phyloP scores from a whole-genome alignment of 2,888 invertebrate species.

The Cerceris ruficornis region DNA sequence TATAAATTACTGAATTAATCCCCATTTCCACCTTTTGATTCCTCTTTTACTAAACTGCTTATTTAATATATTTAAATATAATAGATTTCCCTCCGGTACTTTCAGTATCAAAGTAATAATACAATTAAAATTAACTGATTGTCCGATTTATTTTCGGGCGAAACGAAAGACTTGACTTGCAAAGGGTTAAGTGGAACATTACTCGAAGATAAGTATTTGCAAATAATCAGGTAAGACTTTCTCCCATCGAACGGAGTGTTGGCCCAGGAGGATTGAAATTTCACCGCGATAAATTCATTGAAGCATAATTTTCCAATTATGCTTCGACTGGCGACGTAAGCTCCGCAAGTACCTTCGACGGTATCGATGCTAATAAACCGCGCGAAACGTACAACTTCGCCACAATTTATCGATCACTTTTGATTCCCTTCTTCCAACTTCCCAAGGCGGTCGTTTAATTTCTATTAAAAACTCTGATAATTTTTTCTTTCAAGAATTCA shows the following conservation, averaged over 20 bases:
- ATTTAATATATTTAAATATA: too few relatives aligned
- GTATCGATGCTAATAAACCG: constrained; percentile 32
- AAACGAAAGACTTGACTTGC: background rate
- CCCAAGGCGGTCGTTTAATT: constrained; percentile 4
- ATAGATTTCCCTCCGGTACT: too few relatives aligned
- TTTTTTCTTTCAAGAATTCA: background rate
- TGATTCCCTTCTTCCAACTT: constrained; percentile 29
- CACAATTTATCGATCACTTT: constrained; percentile 23
- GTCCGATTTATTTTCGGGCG: background rate
- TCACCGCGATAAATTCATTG: constrained; percentile 19
- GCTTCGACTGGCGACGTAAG: constrained; percentile 18
- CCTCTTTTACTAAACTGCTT: too few relatives aligned
- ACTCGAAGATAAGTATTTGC: background rate
- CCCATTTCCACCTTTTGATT: too few relatives aligned
- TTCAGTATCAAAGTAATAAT: too few relatives aligned
- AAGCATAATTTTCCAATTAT: constrained; percentile 47
- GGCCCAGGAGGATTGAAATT: constrained; percentile 18
- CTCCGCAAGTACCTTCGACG: constrained; percentile 19
- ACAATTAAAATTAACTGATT: background rate
- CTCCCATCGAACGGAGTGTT: constrained; percentile 10
- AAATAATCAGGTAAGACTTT: constrained; percentile 8
- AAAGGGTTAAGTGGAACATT: background rate
- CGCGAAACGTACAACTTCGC: constrained; percentile 35
- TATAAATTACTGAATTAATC: too few relatives aligned
- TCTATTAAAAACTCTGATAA: background rate